Conservation (phyloP, 2,888 invertebrate species). For the Lathronympha strigana region DNA sequence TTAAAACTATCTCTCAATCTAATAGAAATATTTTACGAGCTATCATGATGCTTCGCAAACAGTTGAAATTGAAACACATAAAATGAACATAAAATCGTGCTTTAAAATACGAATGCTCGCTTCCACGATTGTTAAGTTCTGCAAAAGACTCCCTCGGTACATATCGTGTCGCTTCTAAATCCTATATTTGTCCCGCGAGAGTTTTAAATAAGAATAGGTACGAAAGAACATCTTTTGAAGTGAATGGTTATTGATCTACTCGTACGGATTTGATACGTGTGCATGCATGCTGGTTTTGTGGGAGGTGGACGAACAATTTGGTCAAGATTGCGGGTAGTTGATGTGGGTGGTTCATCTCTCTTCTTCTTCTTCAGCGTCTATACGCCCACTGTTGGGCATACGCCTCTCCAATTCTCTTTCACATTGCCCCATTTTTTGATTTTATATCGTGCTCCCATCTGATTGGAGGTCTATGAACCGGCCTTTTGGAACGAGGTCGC, state of each 20-base stretch:
- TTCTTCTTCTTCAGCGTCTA: too few relatives aligned
- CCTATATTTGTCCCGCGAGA: conserved; percentile 6
- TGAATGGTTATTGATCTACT: not conserved
- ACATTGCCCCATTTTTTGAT: too few relatives aligned
- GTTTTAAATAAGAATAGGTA: not conserved
- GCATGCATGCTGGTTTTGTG: too few relatives aligned
- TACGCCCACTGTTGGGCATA: too few relatives aligned
- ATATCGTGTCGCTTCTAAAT: conserved; percentile 15
- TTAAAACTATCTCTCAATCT: not conserved
- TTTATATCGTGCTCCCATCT: too few relatives aligned
- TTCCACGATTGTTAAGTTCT: conserved; percentile 33
- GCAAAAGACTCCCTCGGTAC: conserved; percentile 21
- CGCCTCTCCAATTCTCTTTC: too few relatives aligned
- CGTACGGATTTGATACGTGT: too few relatives aligned
- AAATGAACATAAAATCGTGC: conserved; percentile 21
- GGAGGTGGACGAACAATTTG: too few relatives aligned
- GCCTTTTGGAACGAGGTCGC: too few relatives aligned
- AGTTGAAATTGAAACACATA: conserved; percentile 2
- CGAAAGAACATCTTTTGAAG: conserved; percentile 6
- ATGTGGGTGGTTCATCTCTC: too few relatives aligned
- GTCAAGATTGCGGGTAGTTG: too few relatives aligned
- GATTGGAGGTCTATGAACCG: too few relatives aligned
- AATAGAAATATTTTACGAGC: not conserved
- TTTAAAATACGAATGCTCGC: conserved; percentile 24
- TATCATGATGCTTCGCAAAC: not conserved